Base-by-base conservation (phyloP, 2,113 vertebrate species). In the Protobothrops flavoviridis region DNA sequence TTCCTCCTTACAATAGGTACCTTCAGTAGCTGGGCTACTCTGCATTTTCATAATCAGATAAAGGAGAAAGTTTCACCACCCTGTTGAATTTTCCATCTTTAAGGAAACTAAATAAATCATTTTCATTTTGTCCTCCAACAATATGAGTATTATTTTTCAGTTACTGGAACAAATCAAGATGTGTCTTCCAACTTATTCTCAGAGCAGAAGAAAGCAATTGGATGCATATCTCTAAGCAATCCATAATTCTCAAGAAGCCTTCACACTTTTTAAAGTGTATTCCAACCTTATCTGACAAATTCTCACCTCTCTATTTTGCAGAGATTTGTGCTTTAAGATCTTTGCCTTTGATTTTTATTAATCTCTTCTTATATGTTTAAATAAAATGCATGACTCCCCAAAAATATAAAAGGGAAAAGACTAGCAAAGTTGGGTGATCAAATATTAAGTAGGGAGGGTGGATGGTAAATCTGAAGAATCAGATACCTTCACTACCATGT, bases 91-190 rank as follows among this genome's bases (percentile, higher is more conserved):
- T 94, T 56, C 69, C 93, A 0, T 88, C 91, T 91, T 93, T 89
- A 53, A 93, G 86, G 92, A 88, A 94, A 11, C 87, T 88, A 95
- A 96, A 96, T 87, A 57, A 91, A 93, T 87, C 39, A 21, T 23
- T 43, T 85, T 20, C 33, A 29, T 24, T 85, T 55, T 56, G 92
- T 94, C 90, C 87, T 93, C 64, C 88, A 86, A 85, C 45, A 87
- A 91, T 93, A 95, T 24, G 90, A 93, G 92, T 92, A n/a, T 91
- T 97, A 93, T 91, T 95, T 90, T 94, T 88, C 94, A 87, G 90
- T 39, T 93, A 96, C 90, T 90, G 94, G 93, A 95, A 95, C 94
- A 95, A 97, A 97, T 95, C 89, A 89, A 95, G 94, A 93, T 92
- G 61, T 85, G 90, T 50, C 56, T 33, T 92, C 91, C 94, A 86